Conservation (phyloP, 2,888 invertebrate species). For the Melitaea athalia region DNA sequence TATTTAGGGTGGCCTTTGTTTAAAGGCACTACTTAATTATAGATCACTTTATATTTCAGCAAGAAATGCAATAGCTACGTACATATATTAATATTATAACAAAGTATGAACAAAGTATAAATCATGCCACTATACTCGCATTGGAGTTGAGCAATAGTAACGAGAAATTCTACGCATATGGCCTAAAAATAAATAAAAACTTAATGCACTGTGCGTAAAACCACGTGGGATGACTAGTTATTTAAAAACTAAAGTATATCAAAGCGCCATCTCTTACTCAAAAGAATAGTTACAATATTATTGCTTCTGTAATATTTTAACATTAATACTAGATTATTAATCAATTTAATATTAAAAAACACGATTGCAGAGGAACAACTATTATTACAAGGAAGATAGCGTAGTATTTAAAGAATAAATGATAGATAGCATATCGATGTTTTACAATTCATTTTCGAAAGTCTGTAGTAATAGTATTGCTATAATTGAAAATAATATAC, state of each 20-base stretch:
- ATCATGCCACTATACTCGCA: too few relatives aligned
- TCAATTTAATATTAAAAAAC: not conserved
- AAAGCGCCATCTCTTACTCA: constrained; percentile 53
- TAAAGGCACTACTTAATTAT: too few relatives aligned
- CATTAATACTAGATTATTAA: not conserved
- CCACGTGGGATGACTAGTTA: not conserved
- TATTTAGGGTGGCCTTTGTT: too few relatives aligned
- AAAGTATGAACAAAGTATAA: too few relatives aligned
- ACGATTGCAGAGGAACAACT: constrained; percentile 13
- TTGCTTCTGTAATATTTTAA: not conserved
- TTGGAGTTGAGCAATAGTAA: too few relatives aligned
- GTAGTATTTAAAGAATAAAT: constrained; percentile 15
- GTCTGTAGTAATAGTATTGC: constrained; percentile 54
- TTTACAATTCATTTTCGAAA: constrained; percentile 22
- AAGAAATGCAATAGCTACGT: too few relatives aligned
- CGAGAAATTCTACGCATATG: too few relatives aligned
- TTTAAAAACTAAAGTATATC: not conserved
- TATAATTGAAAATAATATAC: not conserved
- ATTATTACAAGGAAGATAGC: constrained; percentile 30
- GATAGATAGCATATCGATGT: constrained; percentile 20
- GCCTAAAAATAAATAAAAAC: too few relatives aligned
- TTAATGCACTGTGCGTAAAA: not conserved
- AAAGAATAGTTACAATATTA: constrained; percentile 37
- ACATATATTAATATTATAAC: too few relatives aligned
- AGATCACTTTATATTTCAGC: too few relatives aligned